A percentile compares a stretch with the other conserved stretches of the same genome.
These are phyloP conservation scores for Choloepus hoffmanni DNA, from an alignment of 2,113 vertebrate genomes.

Conservation along the genomic window DNA sequence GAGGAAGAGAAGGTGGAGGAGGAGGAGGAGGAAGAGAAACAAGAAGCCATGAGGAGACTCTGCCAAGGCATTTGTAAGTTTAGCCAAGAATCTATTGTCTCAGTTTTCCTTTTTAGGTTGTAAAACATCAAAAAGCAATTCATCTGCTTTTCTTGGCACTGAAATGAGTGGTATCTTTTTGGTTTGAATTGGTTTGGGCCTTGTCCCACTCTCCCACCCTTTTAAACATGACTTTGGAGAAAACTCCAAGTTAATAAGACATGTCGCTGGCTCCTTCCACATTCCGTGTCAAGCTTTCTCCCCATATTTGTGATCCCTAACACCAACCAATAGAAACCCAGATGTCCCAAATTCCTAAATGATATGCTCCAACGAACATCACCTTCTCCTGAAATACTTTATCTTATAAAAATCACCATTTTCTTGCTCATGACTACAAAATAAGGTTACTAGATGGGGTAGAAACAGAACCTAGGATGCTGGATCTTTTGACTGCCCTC, in stretches of 20 bases:
- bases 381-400: background rate
- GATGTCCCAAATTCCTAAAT: background rate
- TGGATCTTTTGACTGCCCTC: background rate
- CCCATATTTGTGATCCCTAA: background rate
- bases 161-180: conserved; percentile 10
- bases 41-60: background rate
- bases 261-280: background rate
- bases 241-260: conserved; percentile 36
- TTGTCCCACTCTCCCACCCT: background rate
- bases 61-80: conserved; percentile 24
- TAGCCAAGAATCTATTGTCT: conserved; percentile 18
- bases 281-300: background rate
- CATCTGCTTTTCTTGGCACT: conserved; percentile 52
- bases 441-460: background rate
- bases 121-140: conserved; percentile 46
- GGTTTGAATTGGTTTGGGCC: conserved; percentile 38
- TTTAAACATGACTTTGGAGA: conserved; percentile 38
- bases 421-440: background rate
- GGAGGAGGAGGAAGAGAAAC: background rate
- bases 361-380: background rate
- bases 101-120: conserved; percentile 46
- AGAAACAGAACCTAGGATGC: background rate
- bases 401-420: background rate
- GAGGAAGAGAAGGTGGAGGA: background rate
- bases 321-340: background rate